Evolutionary conservation across 2,888 invertebrate species (phyloP), one percentile per base, ranked within the genome.

Genomic region (Amphipoea oculea): DNA sequence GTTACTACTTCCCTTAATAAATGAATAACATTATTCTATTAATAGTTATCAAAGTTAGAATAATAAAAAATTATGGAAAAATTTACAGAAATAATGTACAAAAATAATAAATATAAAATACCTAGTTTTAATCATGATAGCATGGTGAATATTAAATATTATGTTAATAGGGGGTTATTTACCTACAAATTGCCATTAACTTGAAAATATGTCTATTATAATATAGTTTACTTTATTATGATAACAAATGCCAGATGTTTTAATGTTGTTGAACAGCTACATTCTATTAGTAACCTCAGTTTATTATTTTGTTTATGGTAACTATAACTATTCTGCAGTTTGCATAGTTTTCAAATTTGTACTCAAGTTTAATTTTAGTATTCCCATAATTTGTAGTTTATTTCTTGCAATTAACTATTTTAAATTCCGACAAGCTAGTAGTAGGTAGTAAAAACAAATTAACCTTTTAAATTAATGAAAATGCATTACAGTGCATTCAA

Each of bases 221-320:
- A 14, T 29, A 54, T 29, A 71, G 40, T 63, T 76, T 65, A 65
- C 42, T 57, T 74, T 86, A 83, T 63, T 80, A 80, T 76, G 48
- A 76, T 79, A 86, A 76, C 68, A 83, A 83, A 74, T 29, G 5
- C 60, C 68, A 83, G 68, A 71, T 72, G 66, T 72, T 82, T 70
- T 70, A 17, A 73, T 75, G n/a, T 71, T 66, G 71, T 20, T 29
- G 62, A 60, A 74, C 57, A 62, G 20, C 54, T 51, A 66, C 42
- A 76, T 73, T 86, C 65, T 74, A 66, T 71, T 63, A 14, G 11
- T 29, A 63, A 17, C 29, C 57, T 17, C 0, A 2, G 54, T 68
- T 68, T 60, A 57, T 62, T 70, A 60, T 66, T 66, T 78, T 70
- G 36, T 40, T 73, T 40, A 40, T 7, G 36, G 14, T 48, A 23